Conservation (phyloP, 2,888 invertebrate genomes). For the Brachyopa scutellaris region DNA sequence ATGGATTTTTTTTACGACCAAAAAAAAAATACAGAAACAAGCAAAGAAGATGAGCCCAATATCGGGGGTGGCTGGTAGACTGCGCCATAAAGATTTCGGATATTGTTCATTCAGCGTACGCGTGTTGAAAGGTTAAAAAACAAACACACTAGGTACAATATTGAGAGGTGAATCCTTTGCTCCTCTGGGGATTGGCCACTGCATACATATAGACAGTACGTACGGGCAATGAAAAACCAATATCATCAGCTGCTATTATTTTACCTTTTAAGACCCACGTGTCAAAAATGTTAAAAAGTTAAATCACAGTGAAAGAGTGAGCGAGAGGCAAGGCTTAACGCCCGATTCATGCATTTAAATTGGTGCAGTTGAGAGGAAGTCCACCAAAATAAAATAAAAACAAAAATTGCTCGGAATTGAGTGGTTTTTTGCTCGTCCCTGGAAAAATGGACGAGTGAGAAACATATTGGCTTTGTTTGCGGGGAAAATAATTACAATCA, state of each 20-base stretch:
- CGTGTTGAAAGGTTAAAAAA: neutral
- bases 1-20: neutral
- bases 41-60: neutral
- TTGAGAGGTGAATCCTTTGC: constrained; percentile 7
- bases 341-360: neutral
- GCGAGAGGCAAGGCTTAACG: neutral
- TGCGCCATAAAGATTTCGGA: neutral
- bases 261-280: constrained; percentile 28
- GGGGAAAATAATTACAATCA: neutral
- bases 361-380: neutral
- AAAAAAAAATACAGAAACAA: too few species aligned
- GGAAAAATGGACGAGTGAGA: neutral
- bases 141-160: constrained; percentile 15
- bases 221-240: constrained; percentile 21
- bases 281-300: constrained; percentile 34
- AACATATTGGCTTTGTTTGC: neutral
- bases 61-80: neutral
- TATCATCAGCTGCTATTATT: constrained; percentile 40
- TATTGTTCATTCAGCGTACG: neutral
- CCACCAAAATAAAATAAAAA: neutral
- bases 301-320: too few species aligned
- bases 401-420: neutral
- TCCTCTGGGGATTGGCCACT: constrained; percentile 10
- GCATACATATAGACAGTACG: neutral
- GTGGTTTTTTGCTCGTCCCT: neutral